Evolutionary conservation across 2,113 vertebrate genomes (phyloP), one percentile per base, ranked within the genome.

Genomic region (Aythya baeri): DNA sequence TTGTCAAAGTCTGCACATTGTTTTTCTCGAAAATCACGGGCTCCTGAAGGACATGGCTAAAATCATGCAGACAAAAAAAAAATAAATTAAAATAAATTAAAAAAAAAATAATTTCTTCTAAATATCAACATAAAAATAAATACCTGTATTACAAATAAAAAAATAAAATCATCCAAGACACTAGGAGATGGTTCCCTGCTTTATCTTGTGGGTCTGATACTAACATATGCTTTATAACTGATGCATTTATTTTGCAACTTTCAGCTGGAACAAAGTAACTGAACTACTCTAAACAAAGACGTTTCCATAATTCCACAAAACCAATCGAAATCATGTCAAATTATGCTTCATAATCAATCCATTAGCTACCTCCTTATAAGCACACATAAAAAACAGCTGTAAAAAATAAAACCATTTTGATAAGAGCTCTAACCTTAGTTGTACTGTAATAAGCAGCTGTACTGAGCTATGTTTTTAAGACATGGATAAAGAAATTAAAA

Each of bases 1-100:
- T 92, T 99, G 98, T 99, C 99, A 96, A 99, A 99, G 93, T 99
- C 99, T 1, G 98, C 99, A 89, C 99, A 99, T 88, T 99, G 99
- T 96, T 99, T 99, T 97, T 99, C 99, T 92, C 99, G 98, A 98
- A 99, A 99, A 97, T 99, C 99, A 74, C 98, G 98, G 70, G 99
- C 98, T 77, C 99, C 99, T 36, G 93, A 97, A 88, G 98, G 98
- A 93, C 99, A 99, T 7, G 98, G 97, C 99, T 99, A 96, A 95
- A 97, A 96, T 70, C 89, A 97, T 73, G 82, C 78, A 83, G 43
- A 73, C n/a, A 59, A 22, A 21, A 94, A 79, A 43, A 43, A 43
- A 43, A 71, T 80, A 95, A 92, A 36, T 36, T 36, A 36, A 36
- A 36, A 36, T 36, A 36, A 36, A 36, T 36, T 36, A 77, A 94